Evolutionary conservation across 1,140 invertebrate genomes (phyloP).

Genomic region (Sinonovacula constricta): DNA sequence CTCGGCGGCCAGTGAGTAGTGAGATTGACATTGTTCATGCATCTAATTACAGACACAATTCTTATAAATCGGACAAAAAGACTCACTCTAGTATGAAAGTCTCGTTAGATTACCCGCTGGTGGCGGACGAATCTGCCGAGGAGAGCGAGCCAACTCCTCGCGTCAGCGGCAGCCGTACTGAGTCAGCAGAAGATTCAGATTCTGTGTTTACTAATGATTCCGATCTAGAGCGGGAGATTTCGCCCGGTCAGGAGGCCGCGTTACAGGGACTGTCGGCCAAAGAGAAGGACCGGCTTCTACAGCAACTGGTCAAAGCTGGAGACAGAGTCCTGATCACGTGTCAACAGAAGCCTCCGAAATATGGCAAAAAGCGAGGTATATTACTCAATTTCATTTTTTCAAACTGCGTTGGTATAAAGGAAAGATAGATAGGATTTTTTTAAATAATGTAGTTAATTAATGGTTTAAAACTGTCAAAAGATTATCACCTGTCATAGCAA

Average conservation of each 20-base stretch:
- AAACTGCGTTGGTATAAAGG: no score
- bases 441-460: no score
- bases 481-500: no score
- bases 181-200: slow-evolving; percentile 26
- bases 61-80: slow-evolving; percentile 49
- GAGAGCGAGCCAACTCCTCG: neutral
- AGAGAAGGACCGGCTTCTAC: slow-evolving; percentile 64
- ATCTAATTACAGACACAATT: neutral
- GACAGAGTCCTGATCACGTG: slow-evolving; percentile 61
- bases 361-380: slow-evolving; percentile 69
- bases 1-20: slow-evolving; percentile 5
- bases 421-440: no score
- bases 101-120: slow-evolving; percentile 56
- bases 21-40: slow-evolving; percentile 6
- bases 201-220: slow-evolving; percentile 47
- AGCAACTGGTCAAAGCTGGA: slow-evolving; percentile 59
- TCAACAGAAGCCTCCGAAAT: slow-evolving; percentile 67
- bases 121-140: slow-evolving; percentile 3
- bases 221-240: slow-evolving; percentile 45
- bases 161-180: neutral
- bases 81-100: slow-evolving; percentile 56
- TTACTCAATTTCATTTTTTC: neutral
- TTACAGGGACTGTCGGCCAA: slow-evolving; percentile 55
- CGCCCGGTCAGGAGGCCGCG: slow-evolving; percentile 28
- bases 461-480: no score